phyloP scores from a whole-genome alignment of 2,797 vertebrate species.

The Tarsius wallacei region DNA sequence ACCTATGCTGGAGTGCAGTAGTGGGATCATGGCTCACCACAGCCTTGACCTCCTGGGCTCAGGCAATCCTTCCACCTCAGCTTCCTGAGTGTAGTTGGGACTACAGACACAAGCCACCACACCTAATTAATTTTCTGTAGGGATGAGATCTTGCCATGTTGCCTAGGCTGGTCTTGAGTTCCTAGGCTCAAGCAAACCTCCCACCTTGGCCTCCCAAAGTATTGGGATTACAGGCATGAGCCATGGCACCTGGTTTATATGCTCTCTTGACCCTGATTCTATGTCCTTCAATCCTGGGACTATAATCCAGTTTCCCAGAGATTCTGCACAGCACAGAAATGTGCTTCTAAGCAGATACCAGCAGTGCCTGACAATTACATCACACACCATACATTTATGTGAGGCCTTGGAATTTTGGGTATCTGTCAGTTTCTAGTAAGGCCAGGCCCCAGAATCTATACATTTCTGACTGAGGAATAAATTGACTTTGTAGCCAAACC shows the following conservation, averaged over 20 bases:
- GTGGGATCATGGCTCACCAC: too few species aligned
- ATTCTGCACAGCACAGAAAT: neutral
- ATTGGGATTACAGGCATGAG: too few species aligned
- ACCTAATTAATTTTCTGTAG: too few species aligned
- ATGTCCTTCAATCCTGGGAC: neutral
- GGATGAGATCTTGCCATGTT: too few species aligned
- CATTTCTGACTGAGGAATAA: neutral
- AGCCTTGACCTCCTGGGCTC: too few species aligned
- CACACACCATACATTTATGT: neutral
- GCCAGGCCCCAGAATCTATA: neutral
- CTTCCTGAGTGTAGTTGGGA: too few species aligned
- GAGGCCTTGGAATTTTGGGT: neutral
- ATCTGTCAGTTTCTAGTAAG: neutral
- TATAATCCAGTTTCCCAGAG: neutral
- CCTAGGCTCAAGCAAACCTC: too few species aligned
- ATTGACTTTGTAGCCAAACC: neutral
- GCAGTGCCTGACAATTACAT: neutral
- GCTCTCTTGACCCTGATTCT: neutral
- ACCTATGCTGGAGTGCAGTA: too few species aligned
- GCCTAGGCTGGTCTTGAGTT: too few species aligned
- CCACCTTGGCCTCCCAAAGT: too few species aligned
- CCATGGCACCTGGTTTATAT: neutral
- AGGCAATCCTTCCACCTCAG: too few species aligned
- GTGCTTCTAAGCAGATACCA: neutral
- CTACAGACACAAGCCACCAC: too few species aligned